Base-by-base conservation (phyloP, 2,113 vertebrate genomes). In the Rhinoptilus africanus region DNA sequence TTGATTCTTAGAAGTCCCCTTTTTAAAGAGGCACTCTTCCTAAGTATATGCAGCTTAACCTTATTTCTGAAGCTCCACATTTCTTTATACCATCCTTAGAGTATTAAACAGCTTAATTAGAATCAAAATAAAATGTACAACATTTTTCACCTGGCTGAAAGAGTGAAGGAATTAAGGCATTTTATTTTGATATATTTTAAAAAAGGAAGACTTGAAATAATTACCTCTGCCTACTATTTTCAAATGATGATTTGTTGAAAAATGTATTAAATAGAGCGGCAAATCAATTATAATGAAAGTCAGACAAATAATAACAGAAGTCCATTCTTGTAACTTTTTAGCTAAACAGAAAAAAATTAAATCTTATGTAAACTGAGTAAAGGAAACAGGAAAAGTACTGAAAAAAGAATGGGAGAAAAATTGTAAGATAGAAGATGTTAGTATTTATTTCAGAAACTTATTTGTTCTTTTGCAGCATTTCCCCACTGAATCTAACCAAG, bases 221-320 rank as follows among this genome's bases (percentile, higher is more conserved):
- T 97, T 95, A 98, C 95, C 77, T 28, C 97, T 66, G 30, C 89
- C 89, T 27, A 98, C 88, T 95, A 97, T n/a, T 97, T 96, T 97
- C 91, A 89, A 97, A 97, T 98, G 81, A 96, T 95, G 57, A 71
- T 97, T 95, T 47, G 87, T 94, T 97, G 97, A 98, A 96, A 98
- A 98, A 95, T 96, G 87, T 37, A 98, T 77, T 85, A 98, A 85
- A 90, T 96, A 98, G 85, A 98, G 96, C 56, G 76, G 86, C 62
- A 98, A 97, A 94, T 98, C 97, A 96, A 96, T n/a, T 68, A 94
- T 53, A 63, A 98, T 97, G 23, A 98, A 97, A 43, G 95, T 97
- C 85, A 98, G 88, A 91, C 97, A 98, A 94, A 98, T 84, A 79
- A 97, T 71, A 77, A 98, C 97, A 76, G 97, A 97, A 93, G 97